These are phyloP conservation scores for Brachionus manjavacas DNA, from an alignment of 1,140 invertebrate species.

Conservation along the genomic window DNA sequence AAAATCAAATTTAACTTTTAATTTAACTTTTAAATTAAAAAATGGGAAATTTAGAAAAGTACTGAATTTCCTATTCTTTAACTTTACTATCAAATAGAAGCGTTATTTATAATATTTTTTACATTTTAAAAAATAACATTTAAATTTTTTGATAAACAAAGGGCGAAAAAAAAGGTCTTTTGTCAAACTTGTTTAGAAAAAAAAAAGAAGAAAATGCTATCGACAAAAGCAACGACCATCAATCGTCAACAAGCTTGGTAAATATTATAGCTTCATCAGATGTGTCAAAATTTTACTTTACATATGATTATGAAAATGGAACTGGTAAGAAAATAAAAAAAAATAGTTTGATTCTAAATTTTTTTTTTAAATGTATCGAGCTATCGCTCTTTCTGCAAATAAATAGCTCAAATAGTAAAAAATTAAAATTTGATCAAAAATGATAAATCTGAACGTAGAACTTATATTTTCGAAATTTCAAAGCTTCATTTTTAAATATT, in stretches of 20 bases:
- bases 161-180: not conserved
- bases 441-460: too few relatives aligned
- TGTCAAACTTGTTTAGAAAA: not conserved
- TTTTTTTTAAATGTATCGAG: too few relatives aligned
- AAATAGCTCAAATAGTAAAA: too few relatives aligned
- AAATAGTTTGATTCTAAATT: not conserved
- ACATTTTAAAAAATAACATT: not conserved
- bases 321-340: not conserved
- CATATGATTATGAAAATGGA: conserved; percentile 41
- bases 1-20: too few relatives aligned
- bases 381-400: too few relatives aligned
- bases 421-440: too few relatives aligned
- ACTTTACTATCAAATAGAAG: too few relatives aligned
- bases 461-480: too few relatives aligned
- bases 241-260: not conserved
- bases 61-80: too few relatives aligned
- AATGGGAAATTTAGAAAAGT: too few relatives aligned
- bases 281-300: conserved; percentile 37
- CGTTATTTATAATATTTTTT: not conserved
- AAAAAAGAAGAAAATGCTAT: not conserved
- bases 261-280: not conserved
- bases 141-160: not conserved
- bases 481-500: too few relatives aligned
- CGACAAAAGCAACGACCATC: not conserved
- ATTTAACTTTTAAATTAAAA: too few relatives aligned